Percentiles rank a stretch among this genome's conserved stretches.
phyloP scores from a whole-genome alignment of 2,797 vertebrate genomes.

The Thunnus albacares region DNA sequence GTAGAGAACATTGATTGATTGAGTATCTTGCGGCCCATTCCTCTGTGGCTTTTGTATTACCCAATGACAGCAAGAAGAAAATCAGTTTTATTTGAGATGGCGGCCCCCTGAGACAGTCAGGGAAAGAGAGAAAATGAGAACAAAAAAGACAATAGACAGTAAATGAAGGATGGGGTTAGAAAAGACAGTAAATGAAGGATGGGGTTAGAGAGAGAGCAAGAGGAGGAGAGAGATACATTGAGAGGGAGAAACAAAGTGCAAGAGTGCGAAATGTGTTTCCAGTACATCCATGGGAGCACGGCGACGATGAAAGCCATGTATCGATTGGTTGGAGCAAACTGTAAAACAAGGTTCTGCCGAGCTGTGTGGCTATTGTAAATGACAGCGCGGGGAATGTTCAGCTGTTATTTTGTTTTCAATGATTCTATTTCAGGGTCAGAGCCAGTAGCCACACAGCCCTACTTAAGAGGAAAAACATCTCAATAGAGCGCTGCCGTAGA shows the following conservation, averaged over 20 bases:
- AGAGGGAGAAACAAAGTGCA: conserved; percentile 42
- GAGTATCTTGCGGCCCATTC: conserved; percentile 68
- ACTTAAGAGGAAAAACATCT: conserved; percentile 66
- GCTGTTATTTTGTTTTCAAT: conserved; percentile 72
- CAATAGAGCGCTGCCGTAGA: conserved; percentile 59
- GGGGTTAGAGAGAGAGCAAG: conserved; percentile 3
- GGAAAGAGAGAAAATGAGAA: conserved; percentile 53
- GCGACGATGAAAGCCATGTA: conserved; percentile 75
- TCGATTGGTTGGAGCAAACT: conserved; percentile 78
- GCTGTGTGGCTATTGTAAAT: conserved; percentile 79
- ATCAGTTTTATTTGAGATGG: conserved; percentile 80
- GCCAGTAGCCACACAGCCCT: conserved; percentile 58
- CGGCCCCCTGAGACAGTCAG: conserved; percentile 54
- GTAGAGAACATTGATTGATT: conserved; percentile 74
- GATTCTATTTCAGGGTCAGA: conserved; percentile 78
- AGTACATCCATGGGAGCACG: conserved; percentile 57
- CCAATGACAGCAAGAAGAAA: conserved; percentile 77
- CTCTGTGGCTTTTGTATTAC: conserved; percentile 71
- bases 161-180: conserved; percentile 18
- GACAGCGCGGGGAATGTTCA: conserved; percentile 73
- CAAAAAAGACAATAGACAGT: conserved; percentile 37
- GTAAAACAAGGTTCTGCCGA: conserved; percentile 80
- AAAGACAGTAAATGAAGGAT: conserved; percentile 48
- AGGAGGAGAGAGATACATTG: neutral
- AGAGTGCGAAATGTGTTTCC: conserved; percentile 70